Evolutionary conservation across 2,113 vertebrate genomes (phyloP), one percentile per base, ranked within the genome.

Genomic region (Vulpes ferrilata): DNA sequence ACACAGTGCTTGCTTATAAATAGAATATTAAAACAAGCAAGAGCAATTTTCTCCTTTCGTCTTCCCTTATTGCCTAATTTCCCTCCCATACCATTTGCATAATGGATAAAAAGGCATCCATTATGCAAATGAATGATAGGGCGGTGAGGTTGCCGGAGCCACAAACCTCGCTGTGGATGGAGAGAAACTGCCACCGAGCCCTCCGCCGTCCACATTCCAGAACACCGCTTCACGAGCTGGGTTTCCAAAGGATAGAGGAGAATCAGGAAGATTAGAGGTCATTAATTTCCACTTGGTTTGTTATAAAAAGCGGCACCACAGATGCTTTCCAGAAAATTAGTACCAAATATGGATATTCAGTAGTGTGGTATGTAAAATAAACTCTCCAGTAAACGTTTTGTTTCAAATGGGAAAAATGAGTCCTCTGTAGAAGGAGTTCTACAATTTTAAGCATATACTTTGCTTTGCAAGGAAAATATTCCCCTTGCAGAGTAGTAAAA

Each of bases 71-170:
- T 97, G 94, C 95, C 96, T 92, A 96, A 92, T 97, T 98, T 98
- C 96, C 97, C 93, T 96, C 90, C 92, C 95, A 93, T 88, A 55
- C 25, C 16, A 98, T 98, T 98, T 98, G 94, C 97, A 97, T 98
- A 97, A 97, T 97, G 94, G 97, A 88, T 96, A 96, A 92, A 97
- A 97, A 97, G 94, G 71, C 97, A 97, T 97, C 92, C 90, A 97
- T 98, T 97, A 97, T 97, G 97, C 96, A 97, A 98, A 98, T 96
- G 65, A 97, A 64, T 2, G 60, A 83, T 59, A 82, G 86, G 93
- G 67, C 67, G 86, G 27, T 43, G 79, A 96, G 94, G 90, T 22
- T 97, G 95, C 48, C 78, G 86, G 88, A 94, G 96, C 96, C 96
- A 94, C 74, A 83, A 60, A 71, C 81, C 88, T 93, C 32, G 6